Evolutionary conservation across 2,888 invertebrate genomes (phyloP).

Genomic region (Corythucha ciliata): DNA sequence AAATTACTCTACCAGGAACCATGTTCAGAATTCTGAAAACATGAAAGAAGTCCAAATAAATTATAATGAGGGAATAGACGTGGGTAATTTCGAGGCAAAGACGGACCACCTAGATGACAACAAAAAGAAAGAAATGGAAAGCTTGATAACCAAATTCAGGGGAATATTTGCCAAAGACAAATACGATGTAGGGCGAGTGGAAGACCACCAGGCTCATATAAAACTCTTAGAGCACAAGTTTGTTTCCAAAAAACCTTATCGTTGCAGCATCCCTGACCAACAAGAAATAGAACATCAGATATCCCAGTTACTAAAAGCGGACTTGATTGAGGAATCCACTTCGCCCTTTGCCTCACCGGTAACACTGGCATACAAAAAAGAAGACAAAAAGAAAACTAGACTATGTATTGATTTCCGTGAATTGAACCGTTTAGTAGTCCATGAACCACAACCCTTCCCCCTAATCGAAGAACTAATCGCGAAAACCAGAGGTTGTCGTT

Average conservation of each 20-base stretch:
- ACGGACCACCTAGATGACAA: constrained; percentile 3
- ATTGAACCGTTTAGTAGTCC: constrained; percentile 20
- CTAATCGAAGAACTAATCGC: constrained; percentile 23
- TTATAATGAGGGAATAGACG: constrained; percentile 7
- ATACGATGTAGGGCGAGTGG: constrained; percentile 21
- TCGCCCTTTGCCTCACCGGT: constrained; percentile 18
- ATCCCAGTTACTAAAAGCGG: constrained; percentile 7
- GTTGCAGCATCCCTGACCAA: constrained; percentile 23
- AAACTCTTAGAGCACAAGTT: constrained; percentile 19
- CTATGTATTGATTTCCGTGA: constrained; percentile 19
- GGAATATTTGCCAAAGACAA: constrained; percentile 20
- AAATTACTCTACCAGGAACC: no score
- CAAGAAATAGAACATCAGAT: constrained; percentile 25
- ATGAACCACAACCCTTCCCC: constrained; percentile 26
- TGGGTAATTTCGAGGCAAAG: background rate
- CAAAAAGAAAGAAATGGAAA: constrained; percentile 3
- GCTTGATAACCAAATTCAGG: background rate
- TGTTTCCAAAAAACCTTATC: constrained; percentile 25
- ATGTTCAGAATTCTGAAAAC: background rate
- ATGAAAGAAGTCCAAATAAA: background rate
- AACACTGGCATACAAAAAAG: constrained; percentile 10
- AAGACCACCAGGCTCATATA: constrained; percentile 17
- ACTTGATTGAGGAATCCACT: constrained; percentile 14
- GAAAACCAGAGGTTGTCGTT: constrained; percentile 24
- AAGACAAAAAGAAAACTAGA: constrained; percentile 8